Evolutionary conservation across 2,797 vertebrate genomes (phyloP), one percentile per base, ranked within the genome.

Genomic region (Sternotherus odoratus): DNA sequence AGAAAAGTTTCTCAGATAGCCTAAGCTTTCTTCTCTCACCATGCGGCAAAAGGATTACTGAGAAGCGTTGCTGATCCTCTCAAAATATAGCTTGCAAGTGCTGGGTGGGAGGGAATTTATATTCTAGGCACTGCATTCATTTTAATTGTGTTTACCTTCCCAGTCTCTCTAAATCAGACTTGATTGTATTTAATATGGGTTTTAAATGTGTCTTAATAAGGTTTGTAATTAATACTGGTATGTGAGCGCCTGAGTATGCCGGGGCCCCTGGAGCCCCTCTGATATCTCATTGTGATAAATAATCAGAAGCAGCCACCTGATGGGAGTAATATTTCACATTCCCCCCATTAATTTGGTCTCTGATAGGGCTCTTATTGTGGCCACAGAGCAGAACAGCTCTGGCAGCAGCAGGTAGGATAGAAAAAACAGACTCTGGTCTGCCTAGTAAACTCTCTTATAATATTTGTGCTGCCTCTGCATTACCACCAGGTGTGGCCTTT

Each of bases 171-270:
- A 96, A 97, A 97, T 97, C 95, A 97, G 88, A 94, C 77, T 96
- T 97, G 96, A 97, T 97, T 98, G 87, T 85, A 94, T 97, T 97
- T 97, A 97, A 97, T 98, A 96, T 95, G 88, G 74, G 90, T 54
- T 97, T 96, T 96, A 96, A 85, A 91, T 88, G 79, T 95, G 88
- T 89, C 82, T 96, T 97, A 97, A 95, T 97, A 96, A 91, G 86
- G 95, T 87, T 95, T 96, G 95, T 91, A 97, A 97, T 98, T 97
- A 97, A 97, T 97, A 92, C 90, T 88, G 90, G 90, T 91, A 93
- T 88, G 86, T 94, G 83, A 94, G 96, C 88, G 69, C 39, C 48
- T 82, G 95, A 92, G 85, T 88, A 95, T 94, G 91, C 97, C 28
- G 49, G 93, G 95, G 89, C 90, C 95, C 93, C 87, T 78, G 75